Evolutionary conservation across 2,113 vertebrate species (phyloP), one percentile per base, ranked within the genome.

Genomic region (Mustela nigripes): DNA sequence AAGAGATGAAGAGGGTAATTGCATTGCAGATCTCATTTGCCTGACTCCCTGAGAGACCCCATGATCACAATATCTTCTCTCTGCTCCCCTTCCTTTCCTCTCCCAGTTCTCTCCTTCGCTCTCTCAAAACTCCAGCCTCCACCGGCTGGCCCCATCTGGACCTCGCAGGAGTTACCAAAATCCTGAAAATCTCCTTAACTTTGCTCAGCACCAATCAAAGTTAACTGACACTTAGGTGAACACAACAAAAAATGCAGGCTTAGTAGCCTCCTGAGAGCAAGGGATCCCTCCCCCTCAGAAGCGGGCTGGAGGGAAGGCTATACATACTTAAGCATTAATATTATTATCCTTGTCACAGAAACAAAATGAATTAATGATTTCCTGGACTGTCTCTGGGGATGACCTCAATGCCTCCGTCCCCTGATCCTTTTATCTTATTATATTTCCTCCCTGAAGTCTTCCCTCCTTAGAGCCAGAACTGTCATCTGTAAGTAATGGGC

Each of bases 401-500:
- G 95, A 96, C 92, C 95, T 93, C 82, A 50, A 2, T 74, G 87
- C 39, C 78, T 78, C 71, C 33, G 10, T 79, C 48, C 89, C 50
- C 26, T 71, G 45, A 86, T 82, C 96, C 78, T 95, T 96, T 94
- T 90, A 80, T 89, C 89, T 91, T 24, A 98, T 97, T 96, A 97
- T 62, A 89, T 97, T 97, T 95, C 92, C 81, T 96, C 73, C 81
- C 89, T 95, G 21, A 95, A 83, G 83, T 85, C 89, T 81, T 90
- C 22, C 65, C 90, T 89, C 56, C 93, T 98, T 93, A 87, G 80
- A 92, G 84, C 96, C 94, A 91, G 42, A 62, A 78, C 88, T 96
- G 97, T 95, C 97, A 93, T 95, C 73, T 48, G 67, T 97, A 94
- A 97, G 96, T 96, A 98, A 98, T 93, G 96, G 97, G 95, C 92